Percentiles rank a stretch among this genome's conserved stretches.
Conservation (phyloP, 2,888 invertebrate species). For the Phalangium opilio region DNA sequence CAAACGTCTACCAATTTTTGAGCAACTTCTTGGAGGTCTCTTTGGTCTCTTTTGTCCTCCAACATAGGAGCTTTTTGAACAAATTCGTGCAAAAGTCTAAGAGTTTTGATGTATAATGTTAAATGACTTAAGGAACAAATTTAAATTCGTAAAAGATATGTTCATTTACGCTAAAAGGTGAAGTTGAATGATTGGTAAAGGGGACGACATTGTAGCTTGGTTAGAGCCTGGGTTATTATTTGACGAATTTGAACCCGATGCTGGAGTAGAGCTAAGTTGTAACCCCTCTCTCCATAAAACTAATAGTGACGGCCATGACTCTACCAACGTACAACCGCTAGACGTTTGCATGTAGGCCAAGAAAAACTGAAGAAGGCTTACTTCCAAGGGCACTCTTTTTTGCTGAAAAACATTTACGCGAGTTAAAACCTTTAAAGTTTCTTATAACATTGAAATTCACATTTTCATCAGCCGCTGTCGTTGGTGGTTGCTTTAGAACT, state of each 20-base stretch:
- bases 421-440: too few species aligned
- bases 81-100: conserved; percentile 57
- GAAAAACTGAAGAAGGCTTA: conserved; percentile 64
- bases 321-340: conserved; percentile 50
- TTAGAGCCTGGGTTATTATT: too few species aligned
- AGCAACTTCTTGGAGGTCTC: conserved; percentile 47
- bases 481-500: conserved; percentile 56
- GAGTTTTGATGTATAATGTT: too few species aligned
- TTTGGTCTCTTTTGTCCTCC: conserved; percentile 62
- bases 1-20: conserved; percentile 56
- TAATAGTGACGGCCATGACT: conserved; percentile 60
- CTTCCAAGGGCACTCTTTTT: conserved; percentile 45
- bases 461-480: conserved; percentile 19
- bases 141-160: too few species aligned
- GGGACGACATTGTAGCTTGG: too few species aligned
- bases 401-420: conserved; percentile 19
- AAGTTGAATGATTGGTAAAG: conserved; percentile 44
- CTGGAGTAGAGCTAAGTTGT: conserved; percentile 45
- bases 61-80: conserved; percentile 58
- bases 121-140: too few species aligned
- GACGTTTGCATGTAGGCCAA: conserved; percentile 45
- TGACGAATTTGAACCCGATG: conserved; percentile 24
- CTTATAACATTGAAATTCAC: background rate
- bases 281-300: conserved; percentile 58
- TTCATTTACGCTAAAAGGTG: conserved; percentile 46